Evolutionary conservation across 2,888 invertebrate genomes (phyloP).

Genomic region (Allygus modestus): DNA sequence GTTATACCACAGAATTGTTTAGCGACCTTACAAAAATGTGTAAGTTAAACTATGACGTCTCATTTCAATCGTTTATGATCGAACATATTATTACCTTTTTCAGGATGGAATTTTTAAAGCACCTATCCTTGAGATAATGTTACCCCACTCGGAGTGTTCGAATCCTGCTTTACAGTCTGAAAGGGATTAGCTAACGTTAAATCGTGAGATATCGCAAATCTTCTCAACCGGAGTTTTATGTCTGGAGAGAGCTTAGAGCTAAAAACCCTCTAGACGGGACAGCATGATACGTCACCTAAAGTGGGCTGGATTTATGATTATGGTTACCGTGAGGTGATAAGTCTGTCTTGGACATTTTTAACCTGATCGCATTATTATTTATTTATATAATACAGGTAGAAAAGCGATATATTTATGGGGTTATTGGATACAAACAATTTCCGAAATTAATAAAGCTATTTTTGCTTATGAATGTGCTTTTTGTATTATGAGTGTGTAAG

Average conservation of each 20-base stretch:
- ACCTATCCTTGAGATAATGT: neutral
- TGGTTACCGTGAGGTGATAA: neutral
- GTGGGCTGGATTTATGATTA: slow-evolving; percentile 15
- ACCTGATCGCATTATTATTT: neutral
- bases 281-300: slow-evolving; percentile 14
- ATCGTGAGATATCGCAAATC: slow-evolving; percentile 36
- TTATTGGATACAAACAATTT: too few species aligned
- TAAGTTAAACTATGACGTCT: too few species aligned
- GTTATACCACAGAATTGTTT: too few species aligned
- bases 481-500: too few species aligned
- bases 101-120: too few species aligned
- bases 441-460: too few species aligned
- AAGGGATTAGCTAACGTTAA: slow-evolving; percentile 18
- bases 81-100: too few species aligned
- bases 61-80: too few species aligned
- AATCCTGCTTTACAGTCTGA: neutral
- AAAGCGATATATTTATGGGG: too few species aligned
- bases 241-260: slow-evolving; percentile 17
- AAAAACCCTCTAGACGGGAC: slow-evolving; percentile 9
- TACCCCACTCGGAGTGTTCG: neutral
- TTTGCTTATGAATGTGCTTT: too few species aligned
- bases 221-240: slow-evolving; percentile 9
- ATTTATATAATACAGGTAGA: too few species aligned
- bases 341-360: neutral
- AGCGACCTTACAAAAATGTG: too few species aligned